Conservation (phyloP, 35 echinoderm and acorn worm species). For the Chiridota heheva region DNA sequence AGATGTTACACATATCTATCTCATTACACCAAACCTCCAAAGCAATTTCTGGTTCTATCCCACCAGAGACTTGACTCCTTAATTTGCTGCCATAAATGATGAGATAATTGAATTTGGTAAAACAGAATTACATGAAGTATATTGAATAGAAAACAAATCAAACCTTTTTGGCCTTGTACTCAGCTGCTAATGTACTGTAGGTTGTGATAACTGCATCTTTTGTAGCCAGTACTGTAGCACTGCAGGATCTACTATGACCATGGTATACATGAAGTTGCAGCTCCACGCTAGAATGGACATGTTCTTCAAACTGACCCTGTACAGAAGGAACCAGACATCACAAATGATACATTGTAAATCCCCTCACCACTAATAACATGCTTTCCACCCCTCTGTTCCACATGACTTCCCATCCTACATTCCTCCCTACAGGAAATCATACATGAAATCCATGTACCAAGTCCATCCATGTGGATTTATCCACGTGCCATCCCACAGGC, state of each 20-base stretch:
- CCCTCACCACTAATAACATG: neutral
- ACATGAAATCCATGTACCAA: too few species aligned
- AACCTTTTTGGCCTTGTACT: slow-evolving; percentile 85
- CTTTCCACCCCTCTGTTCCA: neutral
- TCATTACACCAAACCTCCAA: too few species aligned
- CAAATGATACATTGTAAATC: neutral
- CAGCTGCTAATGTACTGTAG: slow-evolving; percentile 76
- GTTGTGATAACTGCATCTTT: slow-evolving; percentile 83
- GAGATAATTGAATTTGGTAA: too few species aligned
- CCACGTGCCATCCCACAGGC: too few species aligned
- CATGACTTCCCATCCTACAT: too few species aligned
- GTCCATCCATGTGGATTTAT: too few species aligned
- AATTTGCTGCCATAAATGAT: too few species aligned
- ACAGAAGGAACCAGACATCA: neutral
- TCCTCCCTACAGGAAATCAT: too few species aligned
- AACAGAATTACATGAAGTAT: neutral
- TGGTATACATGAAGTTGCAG: slow-evolving; percentile 69
- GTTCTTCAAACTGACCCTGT: slow-evolving; percentile 83
- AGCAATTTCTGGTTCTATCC: too few species aligned
- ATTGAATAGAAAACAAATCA: neutral
- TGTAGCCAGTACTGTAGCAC: slow-evolving; percentile 28
- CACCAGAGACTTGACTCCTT: too few species aligned
- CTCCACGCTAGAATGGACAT: slow-evolving; percentile 63
- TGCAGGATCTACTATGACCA: slow-evolving; percentile 44
- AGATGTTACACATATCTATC: too few species aligned